Evolutionary conservation across 2,113 vertebrate genomes (phyloP), one percentile per base, ranked within the genome.

Genomic region (Sigmodon hispidus): DNA sequence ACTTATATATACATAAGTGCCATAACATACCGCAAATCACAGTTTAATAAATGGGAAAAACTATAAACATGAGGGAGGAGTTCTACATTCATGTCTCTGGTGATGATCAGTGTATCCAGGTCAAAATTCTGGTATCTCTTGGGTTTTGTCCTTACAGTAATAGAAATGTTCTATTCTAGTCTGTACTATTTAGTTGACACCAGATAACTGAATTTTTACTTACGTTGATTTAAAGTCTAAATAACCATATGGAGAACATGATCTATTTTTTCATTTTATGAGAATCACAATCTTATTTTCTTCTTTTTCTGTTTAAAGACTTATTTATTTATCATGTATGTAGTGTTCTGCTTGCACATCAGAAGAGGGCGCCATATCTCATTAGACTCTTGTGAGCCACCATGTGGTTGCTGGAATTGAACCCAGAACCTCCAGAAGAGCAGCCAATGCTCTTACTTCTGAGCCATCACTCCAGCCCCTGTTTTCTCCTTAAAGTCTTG

Each of bases 151-250:
- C 61, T 83, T 84, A 69, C 24, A 34, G 50, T 73, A 77, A 36
- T 59, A 45, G 26, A 84, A 93, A 48, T 45, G 57, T 81, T 85
- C 31, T 36, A 24, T 81, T 85, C 31, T 36, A 24, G n/a, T 75
- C n/a, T 92, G 52, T 9, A 31, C 5, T 86, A 9, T 52, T 40
- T 57, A 55, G 24, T 52, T 67, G 36, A 61, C 50, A 72, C 24
- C 67, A 69, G 40, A 83, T 63, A 86, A 86, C n/a, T 83, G 86
- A 90, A 85, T 80, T 89, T 87, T 45, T 22, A 55, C 48, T 88
- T 57, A 80, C 75, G 55, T 72, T 87, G 69, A 70, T 31, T 31
- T 73, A 84, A 57, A 89, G 55, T 89, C n/a, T 43, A 72, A 75
- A 48, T 80, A 73, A 65, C 22, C 34, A 72, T 48, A 63, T 21